A percentile compares a stretch with the other conserved stretches of the same genome.
These are phyloP conservation scores for Ceratothoa steindachneri DNA, from an alignment of 2,888 invertebrate species.

Conservation along the genomic window DNA sequence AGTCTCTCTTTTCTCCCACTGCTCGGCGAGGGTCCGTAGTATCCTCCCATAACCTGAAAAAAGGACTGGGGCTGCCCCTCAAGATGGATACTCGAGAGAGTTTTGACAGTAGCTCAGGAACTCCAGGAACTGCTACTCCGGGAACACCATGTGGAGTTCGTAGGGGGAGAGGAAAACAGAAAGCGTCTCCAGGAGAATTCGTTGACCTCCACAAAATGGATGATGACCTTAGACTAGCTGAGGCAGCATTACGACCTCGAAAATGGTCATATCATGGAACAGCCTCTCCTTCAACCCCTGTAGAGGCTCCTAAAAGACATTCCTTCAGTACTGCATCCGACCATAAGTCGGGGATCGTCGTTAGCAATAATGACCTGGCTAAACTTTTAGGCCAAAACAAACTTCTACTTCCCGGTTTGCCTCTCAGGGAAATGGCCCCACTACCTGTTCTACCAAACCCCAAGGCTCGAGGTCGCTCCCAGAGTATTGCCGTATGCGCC, in stretches of 20 bases:
- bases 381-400: slow-evolving; percentile 24
- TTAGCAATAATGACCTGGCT: slow-evolving; percentile 29
- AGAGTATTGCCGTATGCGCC: slow-evolving; percentile 39
- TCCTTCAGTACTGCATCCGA: slow-evolving; percentile 36
- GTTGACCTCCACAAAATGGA: slow-evolving; percentile 34
- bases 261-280: slow-evolving; percentile 41
- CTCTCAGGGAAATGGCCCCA: slow-evolving; percentile 18
- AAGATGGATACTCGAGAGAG: background rate
- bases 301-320: slow-evolving; percentile 39
- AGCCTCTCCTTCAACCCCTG: slow-evolving; percentile 29
- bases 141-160: slow-evolving; percentile 17
- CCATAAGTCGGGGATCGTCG: slow-evolving; percentile 34
- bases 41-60: background rate
- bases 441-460: slow-evolving; percentile 22
- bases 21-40: slow-evolving; percentile 12
- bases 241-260: slow-evolving; percentile 23
- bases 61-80: background rate
- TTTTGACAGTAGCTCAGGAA: background rate
- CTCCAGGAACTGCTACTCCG: slow-evolving; percentile 1
- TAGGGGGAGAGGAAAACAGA: slow-evolving; percentile 20
- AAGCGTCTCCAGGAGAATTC: slow-evolving; percentile 21
- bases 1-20: background rate
- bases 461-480: slow-evolving; percentile 29
- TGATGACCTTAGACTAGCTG: slow-evolving; percentile 27
- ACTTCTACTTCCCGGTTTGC: slow-evolving; percentile 31